A percentile compares a stretch with the other conserved stretches of the same genome.
Evolutionary conservation across 2,113 vertebrate species (phyloP).

Genomic region (Lophochroa leadbeateri): DNA sequence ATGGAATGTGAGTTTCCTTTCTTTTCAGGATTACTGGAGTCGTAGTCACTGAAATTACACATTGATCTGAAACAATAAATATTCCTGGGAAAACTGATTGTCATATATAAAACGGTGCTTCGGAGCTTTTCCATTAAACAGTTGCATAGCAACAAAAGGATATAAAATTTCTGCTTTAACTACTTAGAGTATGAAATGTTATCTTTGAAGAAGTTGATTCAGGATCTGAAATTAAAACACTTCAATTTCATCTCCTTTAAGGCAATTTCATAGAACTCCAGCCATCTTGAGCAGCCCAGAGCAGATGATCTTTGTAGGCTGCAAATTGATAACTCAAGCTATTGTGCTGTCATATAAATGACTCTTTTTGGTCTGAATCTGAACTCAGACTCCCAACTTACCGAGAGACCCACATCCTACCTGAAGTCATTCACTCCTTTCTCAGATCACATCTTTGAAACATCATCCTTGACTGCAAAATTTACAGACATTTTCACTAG

Average conservation of each 20-base stretch:
- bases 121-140: conserved; percentile 74
- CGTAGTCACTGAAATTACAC: conserved; percentile 64
- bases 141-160: conserved; percentile 91
- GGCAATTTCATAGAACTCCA: conserved; percentile 51
- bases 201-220: conserved; percentile 44
- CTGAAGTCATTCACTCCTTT: conserved; percentile 28
- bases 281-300: conserved; percentile 23
- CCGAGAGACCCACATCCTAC: not conserved
- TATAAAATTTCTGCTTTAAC: conserved; percentile 73
- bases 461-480: not conserved
- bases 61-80: conserved; percentile 79
- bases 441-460: conserved; percentile 26
- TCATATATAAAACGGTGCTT: conserved; percentile 72
- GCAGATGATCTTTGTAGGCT: not conserved
- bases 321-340: not conserved
- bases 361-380: not conserved
- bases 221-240: conserved; percentile 51
- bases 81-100: conserved; percentile 83
- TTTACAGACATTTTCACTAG: conserved; percentile 17
- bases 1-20: conserved; percentile 67
- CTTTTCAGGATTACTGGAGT: conserved; percentile 59
- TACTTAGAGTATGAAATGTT: conserved; percentile 55
- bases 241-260: conserved; percentile 55
- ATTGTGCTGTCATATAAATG: not conserved
- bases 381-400: not conserved